Percentiles rank a stretch among this genome's conserved stretches.
Conservation (phyloP, 1,140 invertebrate species). For the Tyrophagus putrescentiae region DNA sequence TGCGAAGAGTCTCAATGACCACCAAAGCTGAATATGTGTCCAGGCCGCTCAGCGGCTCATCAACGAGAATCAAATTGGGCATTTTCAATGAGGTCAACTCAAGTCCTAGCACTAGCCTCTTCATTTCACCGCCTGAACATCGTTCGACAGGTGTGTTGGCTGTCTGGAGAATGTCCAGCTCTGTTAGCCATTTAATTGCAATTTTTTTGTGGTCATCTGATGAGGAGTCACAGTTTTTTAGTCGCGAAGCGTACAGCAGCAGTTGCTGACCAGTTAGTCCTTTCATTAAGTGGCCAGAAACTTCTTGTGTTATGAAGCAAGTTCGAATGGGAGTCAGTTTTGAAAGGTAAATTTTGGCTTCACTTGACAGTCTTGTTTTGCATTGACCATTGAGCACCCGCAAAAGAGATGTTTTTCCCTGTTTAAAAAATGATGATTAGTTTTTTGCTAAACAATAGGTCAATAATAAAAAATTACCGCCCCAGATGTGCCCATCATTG, state of each 20-base stretch:
- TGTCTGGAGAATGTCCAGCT: neutral
- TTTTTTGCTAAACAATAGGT: neutral
- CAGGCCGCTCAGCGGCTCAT: slow-evolving; percentile 35
- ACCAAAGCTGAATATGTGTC: slow-evolving; percentile 36
- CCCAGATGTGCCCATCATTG: slow-evolving; percentile 19
- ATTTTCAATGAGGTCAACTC: slow-evolving; percentile 50
- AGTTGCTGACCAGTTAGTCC: slow-evolving; percentile 18
- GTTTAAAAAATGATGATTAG: neutral
- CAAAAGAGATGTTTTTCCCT: slow-evolving; percentile 18
- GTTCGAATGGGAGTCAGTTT: slow-evolving; percentile 1
- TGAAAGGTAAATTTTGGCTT: neutral
- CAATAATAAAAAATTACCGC: too few species aligned
- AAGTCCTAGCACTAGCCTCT: slow-evolving; percentile 79
- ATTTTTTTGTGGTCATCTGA: slow-evolving; percentile 11
- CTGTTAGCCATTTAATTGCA: neutral
- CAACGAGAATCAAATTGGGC: slow-evolving; percentile 23
- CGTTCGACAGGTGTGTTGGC: neutral
- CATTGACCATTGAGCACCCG: slow-evolving; percentile 17
- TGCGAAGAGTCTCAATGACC: neutral
- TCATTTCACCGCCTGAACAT: slow-evolving; percentile 62
- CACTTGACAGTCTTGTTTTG: neutral
- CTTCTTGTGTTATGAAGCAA: slow-evolving; percentile 20
- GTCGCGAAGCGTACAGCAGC: slow-evolving; percentile 19
- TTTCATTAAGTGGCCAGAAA: slow-evolving; percentile 46
- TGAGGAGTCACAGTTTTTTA: slow-evolving; percentile 16